Evolutionary conservation across 2,113 vertebrate species (phyloP).

Genomic region (Sinocyclocheilus anophthalmus): DNA sequence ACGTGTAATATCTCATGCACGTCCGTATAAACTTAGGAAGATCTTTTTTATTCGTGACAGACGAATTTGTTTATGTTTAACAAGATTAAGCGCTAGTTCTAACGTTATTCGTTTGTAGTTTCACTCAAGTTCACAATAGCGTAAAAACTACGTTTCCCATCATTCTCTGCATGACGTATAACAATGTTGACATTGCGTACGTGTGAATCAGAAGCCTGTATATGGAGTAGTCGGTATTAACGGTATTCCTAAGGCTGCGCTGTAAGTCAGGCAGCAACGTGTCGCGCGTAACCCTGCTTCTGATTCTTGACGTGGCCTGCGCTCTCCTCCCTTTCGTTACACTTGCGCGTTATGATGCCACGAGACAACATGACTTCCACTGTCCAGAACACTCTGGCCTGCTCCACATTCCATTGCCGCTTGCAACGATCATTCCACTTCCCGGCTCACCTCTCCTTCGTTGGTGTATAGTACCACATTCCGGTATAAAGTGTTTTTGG

Average conservation of each 20-base stretch:
- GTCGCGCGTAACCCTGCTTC: no score
- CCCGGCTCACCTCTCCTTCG: no score
- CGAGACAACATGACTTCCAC: constrained; percentile 86
- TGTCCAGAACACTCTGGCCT: no score
- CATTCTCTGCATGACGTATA: constrained; percentile 57
- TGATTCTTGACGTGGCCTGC: no score
- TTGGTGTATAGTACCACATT: no score
- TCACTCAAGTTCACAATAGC: background rate
- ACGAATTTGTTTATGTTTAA: no score
- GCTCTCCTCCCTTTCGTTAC: no score
- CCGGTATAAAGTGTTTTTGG: constrained; percentile 65
- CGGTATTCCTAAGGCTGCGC: background rate
- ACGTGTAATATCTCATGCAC: background rate
- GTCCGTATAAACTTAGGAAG: background rate
- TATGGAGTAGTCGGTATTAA: constrained; percentile 66
- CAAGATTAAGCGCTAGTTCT: background rate
- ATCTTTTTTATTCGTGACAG: background rate
- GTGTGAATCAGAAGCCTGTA: constrained; percentile 60
- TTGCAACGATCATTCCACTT: no score
- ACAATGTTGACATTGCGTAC: constrained; percentile 54
- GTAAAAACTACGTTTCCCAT: constrained; percentile 77
- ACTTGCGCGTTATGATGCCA: constrained; percentile 74
- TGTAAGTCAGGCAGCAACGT: no score
- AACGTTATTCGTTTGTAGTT: background rate
- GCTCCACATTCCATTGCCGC: no score